Percentiles rank a stretch among this genome's conserved stretches.
Evolutionary conservation across 1,140 invertebrate species (phyloP).

Genomic region (Lepidurus couesii): DNA sequence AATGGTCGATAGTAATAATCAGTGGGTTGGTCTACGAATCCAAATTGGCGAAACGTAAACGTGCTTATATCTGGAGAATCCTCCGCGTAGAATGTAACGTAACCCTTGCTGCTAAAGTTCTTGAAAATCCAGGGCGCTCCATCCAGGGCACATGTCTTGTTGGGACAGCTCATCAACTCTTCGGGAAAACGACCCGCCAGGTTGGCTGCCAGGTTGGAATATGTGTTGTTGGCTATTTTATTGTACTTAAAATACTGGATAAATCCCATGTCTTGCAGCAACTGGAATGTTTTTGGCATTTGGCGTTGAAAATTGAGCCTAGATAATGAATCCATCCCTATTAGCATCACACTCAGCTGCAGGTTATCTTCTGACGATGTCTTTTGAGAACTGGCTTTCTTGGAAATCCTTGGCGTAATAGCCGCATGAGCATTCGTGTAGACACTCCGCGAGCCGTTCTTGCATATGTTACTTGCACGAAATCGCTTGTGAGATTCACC

Average conservation of each 20-base stretch:
- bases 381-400: not conserved
- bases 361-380: not conserved
- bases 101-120: constrained; percentile 40
- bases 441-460: not conserved
- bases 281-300: not conserved
- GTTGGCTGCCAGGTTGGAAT: constrained; percentile 42
- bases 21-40: constrained; percentile 36
- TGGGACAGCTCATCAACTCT: not conserved
- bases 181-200: constrained; percentile 40
- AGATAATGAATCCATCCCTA: not conserved
- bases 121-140: constrained; percentile 44
- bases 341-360: not conserved
- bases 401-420: not conserved
- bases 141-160: constrained; percentile 36
- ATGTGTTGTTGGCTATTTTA: constrained; percentile 41
- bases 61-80: constrained; percentile 43
- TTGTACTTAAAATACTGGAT: not conserved
- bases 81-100: constrained; percentile 43
- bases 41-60: constrained; percentile 45
- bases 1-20: not conserved
- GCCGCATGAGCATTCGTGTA: not conserved
- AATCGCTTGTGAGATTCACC: not conserved
- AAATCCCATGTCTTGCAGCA: not conserved
- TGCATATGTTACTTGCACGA: not conserved
- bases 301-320: not conserved